Evolutionary conservation across 2,797 vertebrate species (phyloP).

Genomic region (Microchirus variegatus): DNA sequence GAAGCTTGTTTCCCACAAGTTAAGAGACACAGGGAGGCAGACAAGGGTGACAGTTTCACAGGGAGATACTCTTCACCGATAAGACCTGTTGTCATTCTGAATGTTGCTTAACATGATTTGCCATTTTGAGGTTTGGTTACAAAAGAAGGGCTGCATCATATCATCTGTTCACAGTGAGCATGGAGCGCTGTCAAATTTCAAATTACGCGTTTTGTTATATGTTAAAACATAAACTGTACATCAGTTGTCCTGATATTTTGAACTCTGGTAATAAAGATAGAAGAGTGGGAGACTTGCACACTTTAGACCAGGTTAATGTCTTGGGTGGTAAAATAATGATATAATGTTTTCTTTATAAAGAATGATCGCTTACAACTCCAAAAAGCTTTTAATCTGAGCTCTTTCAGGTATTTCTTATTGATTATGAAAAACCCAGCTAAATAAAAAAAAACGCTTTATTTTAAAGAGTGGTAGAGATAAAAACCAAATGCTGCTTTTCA

Average conservation of each 20-base stretch:
- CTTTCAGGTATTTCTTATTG: background rate
- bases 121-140: constrained; percentile 47
- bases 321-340: background rate
- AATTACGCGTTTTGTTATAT: background rate
- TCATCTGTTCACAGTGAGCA: constrained; percentile 23
- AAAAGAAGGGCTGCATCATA: constrained; percentile 36
- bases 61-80: constrained; percentile 41
- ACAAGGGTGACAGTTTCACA: constrained; percentile 24
- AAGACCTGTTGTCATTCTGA: constrained; percentile 43
- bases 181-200: background rate
- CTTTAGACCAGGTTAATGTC: constrained; percentile 17
- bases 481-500: constrained; percentile 41
- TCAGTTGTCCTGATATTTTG: constrained; percentile 7
- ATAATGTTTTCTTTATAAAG: too few species aligned
- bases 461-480: background rate
- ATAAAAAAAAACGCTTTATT: background rate
- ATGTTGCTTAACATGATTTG: constrained; percentile 45
- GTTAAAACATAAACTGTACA: background rate
- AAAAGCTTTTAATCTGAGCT: constrained; percentile 8
- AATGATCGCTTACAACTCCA: too few species aligned
- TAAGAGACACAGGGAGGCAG: constrained; percentile 26
- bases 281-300: background rate
- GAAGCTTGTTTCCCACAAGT: constrained; percentile 45
- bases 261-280: constrained; percentile 2
- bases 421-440: constrained; percentile 3